These are phyloP conservation scores for Spea bombifrons DNA, from an alignment of 2,113 vertebrate species.

Conservation along the genomic window DNA sequence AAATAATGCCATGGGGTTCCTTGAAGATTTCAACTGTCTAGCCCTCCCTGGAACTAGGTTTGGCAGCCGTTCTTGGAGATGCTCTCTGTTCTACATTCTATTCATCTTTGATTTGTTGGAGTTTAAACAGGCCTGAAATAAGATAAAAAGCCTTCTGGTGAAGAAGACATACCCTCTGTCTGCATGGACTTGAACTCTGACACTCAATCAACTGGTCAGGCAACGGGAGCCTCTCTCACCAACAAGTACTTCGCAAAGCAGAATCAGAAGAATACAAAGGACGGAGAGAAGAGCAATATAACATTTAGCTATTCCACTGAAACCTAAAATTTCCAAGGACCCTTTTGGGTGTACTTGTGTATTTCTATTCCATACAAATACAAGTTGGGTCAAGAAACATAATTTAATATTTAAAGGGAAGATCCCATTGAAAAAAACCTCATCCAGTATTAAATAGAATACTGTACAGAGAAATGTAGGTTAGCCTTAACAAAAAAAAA, in stretches of 20 bases:
- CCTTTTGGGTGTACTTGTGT: too few relatives aligned
- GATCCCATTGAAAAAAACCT: too few relatives aligned
- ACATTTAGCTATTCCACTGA: too few relatives aligned
- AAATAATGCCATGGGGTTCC: conserved; percentile 15
- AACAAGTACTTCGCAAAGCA: background rate
- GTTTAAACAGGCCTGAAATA: conserved; percentile 1
- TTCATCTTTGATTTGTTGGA: conserved; percentile 2
- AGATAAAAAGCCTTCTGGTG: conserved; percentile 3
- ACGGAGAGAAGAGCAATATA: too few relatives aligned
- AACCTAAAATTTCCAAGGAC: too few relatives aligned
- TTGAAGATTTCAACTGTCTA: conserved; percentile 17
- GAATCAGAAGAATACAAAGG: too few relatives aligned
- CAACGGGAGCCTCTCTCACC: background rate
- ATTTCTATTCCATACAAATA: too few relatives aligned
- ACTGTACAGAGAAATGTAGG: too few relatives aligned
- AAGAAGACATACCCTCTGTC: conserved; percentile 1
- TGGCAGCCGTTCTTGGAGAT: conserved; percentile 12
- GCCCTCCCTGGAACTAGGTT: background rate
- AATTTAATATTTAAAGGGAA: too few relatives aligned
- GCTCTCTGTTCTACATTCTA: conserved; percentile 6
- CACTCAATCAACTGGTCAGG: background rate
- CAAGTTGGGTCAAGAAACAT: too few relatives aligned
- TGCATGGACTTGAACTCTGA: conserved; percentile 11
- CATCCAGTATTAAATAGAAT: too few relatives aligned
- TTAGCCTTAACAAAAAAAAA: too few relatives aligned